These are phyloP conservation scores for Cathartes aura DNA, from an alignment of 2,113 vertebrate species.

Conservation along the genomic window DNA sequence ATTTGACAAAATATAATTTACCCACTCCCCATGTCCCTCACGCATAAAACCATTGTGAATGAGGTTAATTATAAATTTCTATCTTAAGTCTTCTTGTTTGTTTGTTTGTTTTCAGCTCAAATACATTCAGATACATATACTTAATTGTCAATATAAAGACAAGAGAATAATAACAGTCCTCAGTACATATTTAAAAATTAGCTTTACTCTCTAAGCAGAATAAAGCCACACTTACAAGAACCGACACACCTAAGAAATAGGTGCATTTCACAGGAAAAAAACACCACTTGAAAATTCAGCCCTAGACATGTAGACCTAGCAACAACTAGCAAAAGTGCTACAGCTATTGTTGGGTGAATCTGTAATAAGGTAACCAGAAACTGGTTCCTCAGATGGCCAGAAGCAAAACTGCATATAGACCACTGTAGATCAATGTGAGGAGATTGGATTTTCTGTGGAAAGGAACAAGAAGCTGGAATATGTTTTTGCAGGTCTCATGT, in stretches of 20 bases:
- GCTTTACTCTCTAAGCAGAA: not conserved
- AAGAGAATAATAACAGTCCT: not conserved
- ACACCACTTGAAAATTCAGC: not conserved
- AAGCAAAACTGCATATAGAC: not conserved
- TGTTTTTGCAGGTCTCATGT: not conserved
- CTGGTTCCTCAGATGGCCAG: not conserved
- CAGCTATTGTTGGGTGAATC: not conserved
- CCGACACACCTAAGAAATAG: not conserved
- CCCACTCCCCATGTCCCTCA: not conserved
- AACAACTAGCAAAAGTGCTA: not conserved
- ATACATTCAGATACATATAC: not conserved
- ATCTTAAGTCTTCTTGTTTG: not conserved
- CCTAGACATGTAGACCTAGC: not conserved
- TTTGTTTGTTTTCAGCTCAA: not conserved
- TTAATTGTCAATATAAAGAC: not conserved
- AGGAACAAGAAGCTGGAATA: not conserved
- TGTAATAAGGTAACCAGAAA: not conserved
- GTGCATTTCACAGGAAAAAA: not conserved
- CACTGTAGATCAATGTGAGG: not conserved
- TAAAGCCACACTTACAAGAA: not conserved
- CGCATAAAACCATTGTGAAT: not conserved
- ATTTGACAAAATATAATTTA: not conserved
- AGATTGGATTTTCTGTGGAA: not conserved
- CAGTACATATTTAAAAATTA: not conserved
- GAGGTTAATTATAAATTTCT: not conserved